Conservation (phyloP, 2,113 vertebrate species). For the Tragelaphus strepsiceros region DNA sequence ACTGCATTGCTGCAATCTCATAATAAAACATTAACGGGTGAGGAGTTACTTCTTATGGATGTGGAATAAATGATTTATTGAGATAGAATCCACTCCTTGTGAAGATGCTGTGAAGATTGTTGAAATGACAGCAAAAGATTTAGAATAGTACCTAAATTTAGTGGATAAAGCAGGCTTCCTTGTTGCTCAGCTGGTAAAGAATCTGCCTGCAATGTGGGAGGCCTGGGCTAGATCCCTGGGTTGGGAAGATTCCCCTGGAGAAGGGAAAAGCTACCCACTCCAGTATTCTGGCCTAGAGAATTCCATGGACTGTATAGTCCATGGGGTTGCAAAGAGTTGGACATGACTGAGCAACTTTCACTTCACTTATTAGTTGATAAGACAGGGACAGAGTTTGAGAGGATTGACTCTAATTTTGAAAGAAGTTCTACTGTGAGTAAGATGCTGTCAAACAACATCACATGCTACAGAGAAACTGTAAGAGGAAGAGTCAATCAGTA, state of each 20-base stretch:
- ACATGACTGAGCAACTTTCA: background rate
- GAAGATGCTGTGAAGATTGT: background rate
- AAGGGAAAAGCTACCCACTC: background rate
- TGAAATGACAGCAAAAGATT: background rate
- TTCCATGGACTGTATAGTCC: background rate
- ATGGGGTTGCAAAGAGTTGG: background rate
- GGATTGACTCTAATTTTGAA: background rate
- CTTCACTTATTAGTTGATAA: background rate
- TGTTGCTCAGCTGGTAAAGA: background rate
- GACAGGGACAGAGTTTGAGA: background rate
- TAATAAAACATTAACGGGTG: background rate
- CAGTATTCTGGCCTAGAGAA: background rate
- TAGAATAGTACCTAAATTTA: background rate
- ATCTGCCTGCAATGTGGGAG: background rate
- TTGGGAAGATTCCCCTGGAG: background rate
- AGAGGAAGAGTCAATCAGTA: background rate
- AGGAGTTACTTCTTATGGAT: background rate
- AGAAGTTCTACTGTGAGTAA: background rate
- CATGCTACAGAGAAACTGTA: background rate
- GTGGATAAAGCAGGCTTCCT: background rate
- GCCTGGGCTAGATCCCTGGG: background rate
- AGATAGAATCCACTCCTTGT: background rate
- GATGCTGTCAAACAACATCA: background rate
- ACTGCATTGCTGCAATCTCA: background rate
- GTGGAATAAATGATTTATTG: background rate